Percentiles rank a stretch among this genome's conserved stretches.
Conservation (phyloP, 2,888 invertebrate species). For the Trissolcus brochymenae region DNA sequence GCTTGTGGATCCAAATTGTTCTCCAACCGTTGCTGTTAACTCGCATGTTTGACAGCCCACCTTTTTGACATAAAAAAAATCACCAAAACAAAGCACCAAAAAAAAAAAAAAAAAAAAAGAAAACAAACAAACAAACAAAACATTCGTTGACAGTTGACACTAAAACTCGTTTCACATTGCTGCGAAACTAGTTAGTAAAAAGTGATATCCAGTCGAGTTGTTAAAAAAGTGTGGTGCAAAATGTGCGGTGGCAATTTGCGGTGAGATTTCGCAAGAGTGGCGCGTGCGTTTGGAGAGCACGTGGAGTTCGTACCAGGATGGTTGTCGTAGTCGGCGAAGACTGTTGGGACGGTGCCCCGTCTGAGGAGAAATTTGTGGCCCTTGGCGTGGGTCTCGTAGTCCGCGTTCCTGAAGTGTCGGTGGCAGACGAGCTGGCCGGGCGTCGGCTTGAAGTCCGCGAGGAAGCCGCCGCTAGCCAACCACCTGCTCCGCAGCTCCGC, state of each 20-base stretch:
- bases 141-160: no score
- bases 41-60: not conserved
- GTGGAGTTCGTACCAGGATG: slow-evolving; percentile 65
- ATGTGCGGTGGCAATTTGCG: not conserved
- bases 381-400: slow-evolving; percentile 83
- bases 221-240: not conserved
- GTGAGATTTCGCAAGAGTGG: no score
- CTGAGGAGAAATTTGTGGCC: slow-evolving; percentile 84
- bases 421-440: slow-evolving; percentile 84
- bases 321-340: slow-evolving; percentile 79
- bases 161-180: no score
- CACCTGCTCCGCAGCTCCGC: slow-evolving; percentile 79
- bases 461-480: slow-evolving; percentile 81
- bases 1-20: no score
- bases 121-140: not conserved
- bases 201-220: not conserved
- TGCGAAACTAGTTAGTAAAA: not conserved
- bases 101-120: not conserved
- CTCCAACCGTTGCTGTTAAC: not conserved
- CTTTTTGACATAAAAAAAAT: not conserved
- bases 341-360: slow-evolving; percentile 84
- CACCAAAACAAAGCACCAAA: not conserved
- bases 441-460: slow-evolving; percentile 78
- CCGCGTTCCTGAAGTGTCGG: slow-evolving; percentile 84
- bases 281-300: slow-evolving; percentile 4